Base-by-base conservation (phyloP, 2,888 invertebrate species). In the Metellina segmentata region DNA sequence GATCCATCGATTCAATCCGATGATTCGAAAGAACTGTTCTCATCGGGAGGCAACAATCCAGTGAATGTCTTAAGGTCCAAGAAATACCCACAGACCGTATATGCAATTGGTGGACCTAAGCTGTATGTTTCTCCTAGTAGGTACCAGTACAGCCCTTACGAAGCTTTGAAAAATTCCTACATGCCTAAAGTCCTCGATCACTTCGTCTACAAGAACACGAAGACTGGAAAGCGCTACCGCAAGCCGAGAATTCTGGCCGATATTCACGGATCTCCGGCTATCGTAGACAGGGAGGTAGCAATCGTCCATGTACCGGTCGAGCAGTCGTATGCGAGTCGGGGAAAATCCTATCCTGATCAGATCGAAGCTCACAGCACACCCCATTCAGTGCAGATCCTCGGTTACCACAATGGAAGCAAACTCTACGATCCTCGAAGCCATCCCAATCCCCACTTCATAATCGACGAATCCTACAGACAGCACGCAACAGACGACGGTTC, bases 231-330 rank as follows among this genome's bases (percentile, higher is more conserved):
- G 13, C n/a, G 87, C 16, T 91, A 91, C n/a, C 82, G 52, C 6
- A 71, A 91, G 52, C 91, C 87, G 16, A 74, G 71, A 8, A 34
- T 83, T 20, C 19, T 91, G 11, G 77, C 90, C 20, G 53, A 82
- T 16, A 82, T 91, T 11, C 82, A 69, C 49, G 91, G 83, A 19
- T 72, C 77, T 51, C 91, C 91, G 7, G 78, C 91, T 16, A 9
- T 91, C 5, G 81, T 91, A 0, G 87, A 91, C 20, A 51, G 87
- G 71, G 91, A 91, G n/a, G 91, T 91, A 19, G 82, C 87, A 13
- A 78, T 91, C 6, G 61, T 91, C 7, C 91, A 91, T n/a, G 83
- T 91, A 34, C 91, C 91, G 8, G 78, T 86, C 7, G 19, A n/a
- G 9, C n/a, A 52, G 11, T 49, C 71, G 7, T 81, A 81, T 52